Evolutionary conservation across 1,140 invertebrate genomes (phyloP), one percentile per base, ranked within the genome.

Genomic region (Eupeodes corollae): DNA sequence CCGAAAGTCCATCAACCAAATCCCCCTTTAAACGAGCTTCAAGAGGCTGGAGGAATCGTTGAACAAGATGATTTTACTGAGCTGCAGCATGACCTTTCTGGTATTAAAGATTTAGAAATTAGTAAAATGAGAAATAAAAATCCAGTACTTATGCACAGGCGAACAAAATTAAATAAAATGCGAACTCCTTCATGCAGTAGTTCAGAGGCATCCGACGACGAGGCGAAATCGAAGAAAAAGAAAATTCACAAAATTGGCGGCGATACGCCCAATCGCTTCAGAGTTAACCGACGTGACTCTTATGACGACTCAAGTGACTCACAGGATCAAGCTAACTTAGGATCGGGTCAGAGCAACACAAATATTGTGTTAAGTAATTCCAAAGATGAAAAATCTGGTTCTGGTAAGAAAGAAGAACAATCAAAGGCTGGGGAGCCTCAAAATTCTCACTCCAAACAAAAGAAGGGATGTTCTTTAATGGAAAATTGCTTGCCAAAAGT

Each of bases 121-220:
- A 57, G 60, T 21, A 67, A 67, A 43, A 46, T 67, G 2, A 73
- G 76, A 38, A 61, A 54, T 51, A 66, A 65, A 51, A 72, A 54
- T 60, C 58, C 44, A 48, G 69, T 54, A 52, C 68, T 56, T 44
- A 58, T 50, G 57, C 78, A 84, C 56, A 72, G 82, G 21, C 74
- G 80, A 14, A 77, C 75, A 46, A 84, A 83, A 61, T 80, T 84
- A 49, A 79, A 83, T 48, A 86, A 86, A 59, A 78, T 82, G 6
- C 74, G 88, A 14, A 88, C 87, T 6, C 84, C 88, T 2, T 90
- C 86, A 6, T 91, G 89, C 59, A 88, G 86, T 54, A 88, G 87
- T 42, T 92, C 89, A 0, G 88, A 91, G 62, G 85, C 89, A 6
- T 91, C 87, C 41, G 90, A 94, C 64, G 89, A 92, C 66, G 90